Conservation (phyloP, 64 coral and sea anemone species). For the Catalaphyllia jardinei region DNA sequence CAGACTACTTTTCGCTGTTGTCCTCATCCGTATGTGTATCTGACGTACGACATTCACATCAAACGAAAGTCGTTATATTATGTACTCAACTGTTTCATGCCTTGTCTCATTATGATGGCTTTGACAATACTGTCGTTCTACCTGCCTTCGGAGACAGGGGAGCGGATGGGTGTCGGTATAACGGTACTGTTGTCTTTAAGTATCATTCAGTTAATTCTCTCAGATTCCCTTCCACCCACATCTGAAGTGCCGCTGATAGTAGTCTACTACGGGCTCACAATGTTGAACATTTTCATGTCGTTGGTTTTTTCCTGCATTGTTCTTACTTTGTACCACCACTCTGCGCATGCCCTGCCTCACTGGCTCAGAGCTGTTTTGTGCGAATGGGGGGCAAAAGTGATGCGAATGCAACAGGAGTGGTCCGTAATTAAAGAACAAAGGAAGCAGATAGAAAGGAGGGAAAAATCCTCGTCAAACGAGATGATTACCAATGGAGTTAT, state of each 20-base stretch:
- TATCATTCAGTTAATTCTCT: constrained; percentile 88
- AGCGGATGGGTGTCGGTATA: constrained; percentile 92
- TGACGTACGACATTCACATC: constrained; percentile 84
- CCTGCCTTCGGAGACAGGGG: constrained; percentile 76
- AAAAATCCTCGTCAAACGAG: constrained; percentile 7
- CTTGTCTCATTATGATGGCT: constrained; percentile 87
- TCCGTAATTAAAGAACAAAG: constrained; percentile 65
- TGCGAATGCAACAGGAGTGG: constrained; percentile 75
- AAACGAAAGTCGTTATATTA: constrained; percentile 82
- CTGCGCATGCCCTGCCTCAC: constrained; percentile 15
- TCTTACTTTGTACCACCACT: constrained; percentile 63
- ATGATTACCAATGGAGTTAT: not conserved
- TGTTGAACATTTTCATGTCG: constrained; percentile 86
- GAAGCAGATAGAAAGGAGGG: constrained; percentile 26
- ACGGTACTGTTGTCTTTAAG: constrained; percentile 86
- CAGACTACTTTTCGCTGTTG: constrained; percentile 84
- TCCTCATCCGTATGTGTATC: constrained; percentile 69
- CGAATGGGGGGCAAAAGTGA: constrained; percentile 58
- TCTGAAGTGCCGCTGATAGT: constrained; percentile 88
- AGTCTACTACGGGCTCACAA: constrained; percentile 84
- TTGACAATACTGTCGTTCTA: constrained; percentile 82
- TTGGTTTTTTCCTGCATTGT: constrained; percentile 85
- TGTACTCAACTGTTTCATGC: constrained; percentile 84
- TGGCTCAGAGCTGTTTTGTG: constrained; percentile 56
- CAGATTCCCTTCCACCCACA: constrained; percentile 82